Base-by-base conservation (phyloP, 1,140 invertebrate species). In the Drosophila burlai region DNA sequence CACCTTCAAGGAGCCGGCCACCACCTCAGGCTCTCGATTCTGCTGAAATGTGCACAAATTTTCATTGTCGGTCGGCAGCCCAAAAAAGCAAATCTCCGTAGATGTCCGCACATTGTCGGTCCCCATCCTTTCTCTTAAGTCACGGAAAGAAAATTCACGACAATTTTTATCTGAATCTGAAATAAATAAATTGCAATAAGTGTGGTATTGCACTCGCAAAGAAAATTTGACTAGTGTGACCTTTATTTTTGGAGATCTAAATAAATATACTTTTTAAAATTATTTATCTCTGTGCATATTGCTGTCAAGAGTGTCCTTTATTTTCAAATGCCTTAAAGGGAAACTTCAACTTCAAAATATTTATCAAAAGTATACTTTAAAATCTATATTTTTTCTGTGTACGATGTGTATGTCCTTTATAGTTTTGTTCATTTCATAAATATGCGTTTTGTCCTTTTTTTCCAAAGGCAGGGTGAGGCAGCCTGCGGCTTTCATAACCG, bases 21-120 rank as follows among this genome's bases (percentile, higher is more conserved):
- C 76, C 85, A 90, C 85, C 86, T 90, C 82, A 80, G 72, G 85
- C 76, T 82, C 72, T 73, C 40, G 45, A 79, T 85, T 89, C 45
- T 90, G 85, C 85, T 91, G 86, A 90, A 90, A 90, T 90, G 81
- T 77, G 85, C 85, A 90, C 81, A 90, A 90, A 90, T 90, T 90
- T 85, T 80, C 84, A 67, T 87, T 67, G 58, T 61, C 60, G 62
- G 21, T 24, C 21, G 36, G 73, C 78, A 52, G 66, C 81, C 81
- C 85, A 67, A 90, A 71, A 74, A 78, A 50, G 58, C 55, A 89
- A 87, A 89, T 87, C 81, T 67, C 74, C 77, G 72, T 87, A 78
- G 80, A 89, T 77, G 84, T 87, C 84, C 73, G 80, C 84, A 89
- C 84, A 81, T 84, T 84, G 84, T 87, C 76, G 21, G 29, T 29